Conservation (phyloP, 92 coral and sea anemone genomes). For the Heliopora coerulea region DNA sequence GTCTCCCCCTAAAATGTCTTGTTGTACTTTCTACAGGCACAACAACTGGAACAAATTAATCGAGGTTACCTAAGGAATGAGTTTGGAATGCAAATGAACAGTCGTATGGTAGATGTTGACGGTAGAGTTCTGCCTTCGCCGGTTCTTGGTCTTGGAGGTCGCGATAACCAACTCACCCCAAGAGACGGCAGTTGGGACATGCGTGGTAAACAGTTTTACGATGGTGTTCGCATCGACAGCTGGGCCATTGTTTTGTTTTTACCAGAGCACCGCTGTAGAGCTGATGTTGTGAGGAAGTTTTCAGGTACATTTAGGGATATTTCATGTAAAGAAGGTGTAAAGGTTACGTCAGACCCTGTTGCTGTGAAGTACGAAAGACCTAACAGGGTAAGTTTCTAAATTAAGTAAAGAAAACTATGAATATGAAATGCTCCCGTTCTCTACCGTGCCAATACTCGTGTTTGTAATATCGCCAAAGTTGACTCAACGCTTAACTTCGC, state of each 20-base stretch:
- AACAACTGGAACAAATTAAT: conserved; percentile 50
- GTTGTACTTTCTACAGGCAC: conserved; percentile 45
- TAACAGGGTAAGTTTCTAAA: conserved; percentile 17
- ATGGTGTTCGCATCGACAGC: conserved; percentile 46
- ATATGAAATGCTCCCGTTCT: no score
- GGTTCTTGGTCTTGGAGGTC: conserved; percentile 58
- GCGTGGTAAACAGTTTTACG: conserved; percentile 47
- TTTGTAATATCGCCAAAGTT: no score
- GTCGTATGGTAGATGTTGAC: conserved; percentile 65
- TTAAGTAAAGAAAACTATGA: no score
- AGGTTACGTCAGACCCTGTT: conserved; percentile 46
- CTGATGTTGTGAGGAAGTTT: conserved; percentile 43
- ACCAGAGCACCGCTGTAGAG: conserved; percentile 32
- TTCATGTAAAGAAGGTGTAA: conserved; percentile 63
- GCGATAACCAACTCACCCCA: conserved; percentile 34
- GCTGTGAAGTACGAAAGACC: conserved; percentile 47
- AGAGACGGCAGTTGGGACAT: conserved; percentile 53
- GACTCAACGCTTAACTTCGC: no score
- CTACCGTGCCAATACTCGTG: no score
- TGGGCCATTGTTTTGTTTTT: conserved; percentile 84
- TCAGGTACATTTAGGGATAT: conserved; percentile 49
- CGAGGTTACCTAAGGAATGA: conserved; percentile 52
- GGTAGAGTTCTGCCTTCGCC: conserved; percentile 89
- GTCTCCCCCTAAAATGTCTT: no score
- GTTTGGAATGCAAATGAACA: conserved; percentile 70